Percentiles rank a stretch among this genome's conserved stretches.
Conservation (phyloP, 2,888 invertebrate species). For the Eristalis arbustorum region DNA sequence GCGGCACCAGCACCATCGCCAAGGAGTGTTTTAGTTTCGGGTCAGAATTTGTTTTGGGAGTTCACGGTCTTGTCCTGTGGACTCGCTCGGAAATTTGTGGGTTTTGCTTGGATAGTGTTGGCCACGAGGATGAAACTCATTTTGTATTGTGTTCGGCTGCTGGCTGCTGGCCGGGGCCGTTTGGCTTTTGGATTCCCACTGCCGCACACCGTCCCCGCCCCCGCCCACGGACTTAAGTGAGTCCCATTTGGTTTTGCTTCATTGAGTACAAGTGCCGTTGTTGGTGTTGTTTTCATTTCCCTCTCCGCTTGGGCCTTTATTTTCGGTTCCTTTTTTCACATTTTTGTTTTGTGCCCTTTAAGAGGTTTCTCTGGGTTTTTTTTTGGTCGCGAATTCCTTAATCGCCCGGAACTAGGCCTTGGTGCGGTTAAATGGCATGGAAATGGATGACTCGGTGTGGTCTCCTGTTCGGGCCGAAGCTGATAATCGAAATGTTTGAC, state of each 20-base stretch:
- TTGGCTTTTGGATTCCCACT: neutral
- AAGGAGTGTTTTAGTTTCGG: slow-evolving; percentile 32
- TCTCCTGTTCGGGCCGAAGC: neutral
- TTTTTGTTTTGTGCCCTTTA: slow-evolving; percentile 23
- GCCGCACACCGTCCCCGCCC: neutral
- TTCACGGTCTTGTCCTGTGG: slow-evolving; percentile 33
- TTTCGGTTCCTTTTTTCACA: neutral
- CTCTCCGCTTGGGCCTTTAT: neutral
- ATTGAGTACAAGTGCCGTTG: slow-evolving; percentile 64
- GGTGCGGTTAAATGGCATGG: slow-evolving; percentile 66
- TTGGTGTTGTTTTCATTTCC: slow-evolving; percentile 53
- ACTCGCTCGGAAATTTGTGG: slow-evolving; percentile 44
- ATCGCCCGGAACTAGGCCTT: slow-evolving; percentile 50
- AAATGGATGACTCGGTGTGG: slow-evolving; percentile 52
- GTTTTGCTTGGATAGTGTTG: slow-evolving; percentile 41
- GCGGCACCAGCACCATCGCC: neutral
- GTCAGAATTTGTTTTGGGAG: slow-evolving; percentile 63
- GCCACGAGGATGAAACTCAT: slow-evolving; percentile 15
- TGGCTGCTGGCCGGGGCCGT: neutral
- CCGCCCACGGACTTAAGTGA: slow-evolving; percentile 50
- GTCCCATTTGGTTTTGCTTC: slow-evolving; percentile 65
- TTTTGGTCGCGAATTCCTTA: slow-evolving; percentile 37
- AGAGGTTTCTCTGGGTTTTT: too few relatives aligned
- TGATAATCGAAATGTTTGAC: slow-evolving; percentile 68
- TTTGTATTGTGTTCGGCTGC: slow-evolving; percentile 46